Evolutionary conservation across 2,113 vertebrate genomes (phyloP).

Genomic region (Paradoxurus hermaphroditus): DNA sequence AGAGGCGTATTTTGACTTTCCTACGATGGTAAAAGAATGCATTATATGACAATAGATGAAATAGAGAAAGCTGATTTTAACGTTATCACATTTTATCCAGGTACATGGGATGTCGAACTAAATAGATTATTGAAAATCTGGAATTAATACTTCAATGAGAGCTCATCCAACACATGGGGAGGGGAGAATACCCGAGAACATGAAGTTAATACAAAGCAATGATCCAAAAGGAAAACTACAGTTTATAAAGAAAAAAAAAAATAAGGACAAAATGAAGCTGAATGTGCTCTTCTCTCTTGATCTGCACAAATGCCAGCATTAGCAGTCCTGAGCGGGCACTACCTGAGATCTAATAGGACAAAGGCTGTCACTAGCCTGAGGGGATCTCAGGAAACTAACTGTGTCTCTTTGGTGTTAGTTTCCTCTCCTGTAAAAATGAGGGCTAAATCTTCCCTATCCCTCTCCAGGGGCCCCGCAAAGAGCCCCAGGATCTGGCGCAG

Average conservation of each 20-base stretch:
- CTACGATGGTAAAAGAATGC: not conserved
- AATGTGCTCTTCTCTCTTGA: not conserved
- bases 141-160: conserved; percentile 13
- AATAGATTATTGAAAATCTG: not conserved
- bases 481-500: accelerated
- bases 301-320: not conserved
- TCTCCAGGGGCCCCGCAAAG: not conserved
- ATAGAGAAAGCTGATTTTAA: not conserved
- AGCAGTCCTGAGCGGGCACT: not conserved
- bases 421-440: not conserved
- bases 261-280: not conserved
- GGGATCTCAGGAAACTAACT: not conserved
- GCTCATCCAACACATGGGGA: not conserved
- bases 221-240: not conserved
- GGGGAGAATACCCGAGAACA: not conserved
- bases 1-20: not conserved
- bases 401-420: not conserved
- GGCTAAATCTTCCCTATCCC: accelerated
- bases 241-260: not conserved
- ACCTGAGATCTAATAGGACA: not conserved
- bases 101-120: not conserved
- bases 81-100: not conserved
- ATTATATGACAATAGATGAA: not conserved
- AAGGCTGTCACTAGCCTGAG: not conserved
- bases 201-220: not conserved